Percentiles rank a stretch among this genome's conserved stretches.
phyloP scores from a whole-genome alignment of 2,797 vertebrate genomes.

The Spondyliosoma cantharus region DNA sequence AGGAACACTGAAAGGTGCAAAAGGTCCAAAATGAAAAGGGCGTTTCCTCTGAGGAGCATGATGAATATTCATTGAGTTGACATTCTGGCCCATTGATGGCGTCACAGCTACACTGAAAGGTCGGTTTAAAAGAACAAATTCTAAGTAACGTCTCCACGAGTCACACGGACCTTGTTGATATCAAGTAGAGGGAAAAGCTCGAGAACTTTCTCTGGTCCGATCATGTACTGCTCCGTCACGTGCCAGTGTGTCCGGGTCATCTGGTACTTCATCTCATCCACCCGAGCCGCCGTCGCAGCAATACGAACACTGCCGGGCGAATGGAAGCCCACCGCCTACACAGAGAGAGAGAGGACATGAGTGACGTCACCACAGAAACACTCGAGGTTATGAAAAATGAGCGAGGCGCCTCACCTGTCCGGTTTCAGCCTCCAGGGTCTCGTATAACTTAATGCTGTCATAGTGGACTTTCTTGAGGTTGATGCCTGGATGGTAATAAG shows the following conservation, averaged over 20 bases:
- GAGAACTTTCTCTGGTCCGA: conserved; percentile 90
- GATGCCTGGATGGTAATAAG: conserved; percentile 98
- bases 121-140: not conserved
- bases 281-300: conserved; percentile 89
- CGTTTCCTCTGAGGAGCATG: not conserved
- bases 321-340: conserved; percentile 94
- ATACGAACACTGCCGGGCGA: conserved; percentile 96
- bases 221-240: conserved; percentile 89
- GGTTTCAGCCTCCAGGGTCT: conserved; percentile 93
- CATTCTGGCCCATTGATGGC: not conserved
- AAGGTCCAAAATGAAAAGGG: not conserved
- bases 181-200: conserved; percentile 94
- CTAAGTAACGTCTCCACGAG: no score
- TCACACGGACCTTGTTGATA: conserved; percentile 87
- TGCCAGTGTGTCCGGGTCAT: conserved; percentile 95
- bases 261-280: conserved; percentile 97
- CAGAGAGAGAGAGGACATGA: not conserved
- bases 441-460: conserved; percentile 95
- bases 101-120: not conserved
- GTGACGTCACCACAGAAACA: not conserved
- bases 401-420: conserved; percentile 88
- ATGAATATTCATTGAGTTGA: not conserved
- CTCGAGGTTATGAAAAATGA: not conserved
- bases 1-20: not conserved
- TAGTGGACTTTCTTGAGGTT: conserved; percentile 97